Base-by-base conservation (phyloP, 92 coral and sea anemone genomes). In the Palythoa caribaeorum region DNA sequence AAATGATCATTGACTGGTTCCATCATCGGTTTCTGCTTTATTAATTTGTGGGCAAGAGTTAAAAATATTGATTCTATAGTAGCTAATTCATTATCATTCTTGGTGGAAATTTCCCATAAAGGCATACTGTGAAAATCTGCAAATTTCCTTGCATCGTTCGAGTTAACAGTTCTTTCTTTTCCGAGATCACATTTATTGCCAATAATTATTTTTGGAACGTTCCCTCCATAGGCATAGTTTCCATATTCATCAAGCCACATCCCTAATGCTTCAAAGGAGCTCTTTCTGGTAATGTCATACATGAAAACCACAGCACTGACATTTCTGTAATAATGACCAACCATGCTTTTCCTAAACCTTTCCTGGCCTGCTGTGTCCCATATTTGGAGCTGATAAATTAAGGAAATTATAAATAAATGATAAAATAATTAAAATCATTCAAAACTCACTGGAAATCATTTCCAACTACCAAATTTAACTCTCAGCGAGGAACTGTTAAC, bases 281-380 rank as follows among this genome's bases (percentile, higher is more conserved):
- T 83, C 80, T 89, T 90, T 65, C 98, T 93, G 44, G 99, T 94
- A 57, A 94, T 92, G 68, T 97, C 99, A 78, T 95, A 97, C 95
- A 97, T 96, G 72, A 97, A 97, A 6, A 97, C 96, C 38, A 95
- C 95, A 74, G 99, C 99, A 80, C 94, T 93, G 47, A 97, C 99
- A 84, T 97, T 95, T 79, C 99, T 92, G 86, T 97, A 97, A 70
- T 97, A 97, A 83, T 97, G 99, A 21, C 88, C 88, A 7, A 96
- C 98, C 99, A 97, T 97, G 81, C 99, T 97, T 88, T 97, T 97
- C 12, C 99, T 95, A 65, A 95, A 97, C 73, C 99, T 83, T 68
- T 97, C 99, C 87, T 97, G 99, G 0, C 99, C 99, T 35, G 99
- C 99, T 28, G 99, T 92, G 79, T 97, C 99, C 99, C 99, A 97